A percentile compares a stretch with the other conserved stretches of the same genome.
Conservation (phyloP, 2,888 invertebrate species). For the Ditula angustiorana region DNA sequence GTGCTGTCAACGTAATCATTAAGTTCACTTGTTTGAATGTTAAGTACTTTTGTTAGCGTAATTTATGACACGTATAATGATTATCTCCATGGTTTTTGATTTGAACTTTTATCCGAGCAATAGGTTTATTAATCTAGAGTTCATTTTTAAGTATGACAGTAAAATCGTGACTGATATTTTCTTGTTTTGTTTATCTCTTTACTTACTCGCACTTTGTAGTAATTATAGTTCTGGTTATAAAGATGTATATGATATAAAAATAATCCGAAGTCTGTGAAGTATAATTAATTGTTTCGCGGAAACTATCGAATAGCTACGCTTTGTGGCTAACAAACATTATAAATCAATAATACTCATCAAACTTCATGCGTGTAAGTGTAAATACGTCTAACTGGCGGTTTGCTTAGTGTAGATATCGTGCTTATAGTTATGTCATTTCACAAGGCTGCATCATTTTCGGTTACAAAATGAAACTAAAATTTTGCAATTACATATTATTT, state of each 20-base stretch:
- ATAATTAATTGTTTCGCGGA: not conserved
- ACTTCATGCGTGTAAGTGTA: too few species aligned
- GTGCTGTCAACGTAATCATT: not conserved
- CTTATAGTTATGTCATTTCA: not conserved
- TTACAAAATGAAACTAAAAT: not conserved
- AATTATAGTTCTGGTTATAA: too few species aligned
- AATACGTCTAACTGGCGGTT: too few species aligned
- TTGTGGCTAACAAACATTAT: too few species aligned
- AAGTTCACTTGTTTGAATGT: not conserved
- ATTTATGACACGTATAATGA: not conserved
- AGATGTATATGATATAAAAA: too few species aligned
- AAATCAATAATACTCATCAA: too few species aligned
- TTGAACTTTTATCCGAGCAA: not conserved
- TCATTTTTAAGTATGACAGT: not conserved
- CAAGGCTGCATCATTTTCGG: not conserved
- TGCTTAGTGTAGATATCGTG: too few species aligned
- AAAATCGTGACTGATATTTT: not conserved
- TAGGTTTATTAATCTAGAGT: not conserved
- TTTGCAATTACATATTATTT: not conserved
- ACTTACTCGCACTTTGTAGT: too few species aligned
- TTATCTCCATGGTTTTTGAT: not conserved
- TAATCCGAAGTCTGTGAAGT: too few species aligned
- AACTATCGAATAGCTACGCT: not conserved
- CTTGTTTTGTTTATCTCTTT: not conserved
- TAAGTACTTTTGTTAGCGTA: not conserved